Evolutionary conservation across 2,113 vertebrate species (phyloP).

Genomic region (Pelecanus crispus): DNA sequence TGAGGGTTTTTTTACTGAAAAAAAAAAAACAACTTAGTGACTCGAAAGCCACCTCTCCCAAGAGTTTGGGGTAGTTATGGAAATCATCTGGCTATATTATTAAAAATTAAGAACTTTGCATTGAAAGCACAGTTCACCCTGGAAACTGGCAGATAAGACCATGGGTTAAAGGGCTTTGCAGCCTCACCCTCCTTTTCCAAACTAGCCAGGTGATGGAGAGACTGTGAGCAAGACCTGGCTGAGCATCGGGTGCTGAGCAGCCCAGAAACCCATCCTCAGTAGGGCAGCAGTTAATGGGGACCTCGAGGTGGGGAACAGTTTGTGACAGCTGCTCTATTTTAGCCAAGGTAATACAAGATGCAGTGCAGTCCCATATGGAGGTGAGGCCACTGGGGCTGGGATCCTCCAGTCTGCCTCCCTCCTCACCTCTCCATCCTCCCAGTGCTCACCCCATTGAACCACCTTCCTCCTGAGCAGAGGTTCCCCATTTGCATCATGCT

Average conservation of each 20-base stretch:
- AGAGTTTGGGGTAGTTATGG: background rate
- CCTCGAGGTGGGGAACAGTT: background rate
- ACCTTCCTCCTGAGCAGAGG: background rate
- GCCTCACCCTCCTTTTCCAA: background rate
- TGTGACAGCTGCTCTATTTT: background rate
- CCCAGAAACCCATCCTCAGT: background rate
- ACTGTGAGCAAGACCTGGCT: background rate
- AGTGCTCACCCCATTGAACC: rapidly evolving
- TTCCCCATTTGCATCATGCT: background rate
- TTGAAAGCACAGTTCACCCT: background rate
- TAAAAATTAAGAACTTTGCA: background rate
- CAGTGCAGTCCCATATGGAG: background rate
- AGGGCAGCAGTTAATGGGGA: background rate
- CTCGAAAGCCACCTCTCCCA: background rate
- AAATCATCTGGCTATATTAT: background rate
- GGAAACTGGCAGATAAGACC: background rate
- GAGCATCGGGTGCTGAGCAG: background rate
- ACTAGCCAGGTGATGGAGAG: background rate
- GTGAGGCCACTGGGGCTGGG: background rate
- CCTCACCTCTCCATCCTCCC: background rate
- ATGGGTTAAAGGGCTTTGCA: background rate
- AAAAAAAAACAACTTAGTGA: background rate
- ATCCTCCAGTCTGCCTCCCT: background rate
- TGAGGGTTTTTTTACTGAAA: background rate
- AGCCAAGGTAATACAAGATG: background rate